These are phyloP conservation scores for Tenthredo notha DNA, from an alignment of 2,888 invertebrate species.

Conservation along the genomic window DNA sequence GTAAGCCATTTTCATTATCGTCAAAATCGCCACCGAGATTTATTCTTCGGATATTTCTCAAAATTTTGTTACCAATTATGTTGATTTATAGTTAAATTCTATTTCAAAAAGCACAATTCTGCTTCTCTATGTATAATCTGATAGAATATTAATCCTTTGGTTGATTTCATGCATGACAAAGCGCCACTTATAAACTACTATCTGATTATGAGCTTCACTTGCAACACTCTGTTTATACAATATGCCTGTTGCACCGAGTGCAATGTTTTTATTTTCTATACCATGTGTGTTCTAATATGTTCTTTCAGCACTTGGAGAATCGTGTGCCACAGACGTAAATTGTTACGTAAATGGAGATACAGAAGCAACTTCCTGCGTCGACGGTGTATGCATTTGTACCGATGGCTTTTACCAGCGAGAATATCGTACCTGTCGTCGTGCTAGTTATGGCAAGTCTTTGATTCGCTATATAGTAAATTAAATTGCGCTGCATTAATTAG, in stretches of 20 bases:
- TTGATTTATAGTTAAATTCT: not conserved
- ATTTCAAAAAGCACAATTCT: not conserved
- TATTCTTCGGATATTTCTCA: not conserved
- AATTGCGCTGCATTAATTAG: slow-evolving; percentile 19
- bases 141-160: not conserved
- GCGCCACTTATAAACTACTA: not conserved
- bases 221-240: not conserved
- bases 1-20: slow-evolving; percentile 58
- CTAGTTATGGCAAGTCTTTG: slow-evolving; percentile 60
- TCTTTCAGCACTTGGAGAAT: slow-evolving; percentile 63
- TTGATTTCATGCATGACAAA: not conserved
- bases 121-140: not conserved
- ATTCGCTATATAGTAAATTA: slow-evolving; percentile 15
- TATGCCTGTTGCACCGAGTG: not conserved
- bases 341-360: slow-evolving; percentile 69
- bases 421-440: slow-evolving; percentile 71
- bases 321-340: slow-evolving; percentile 66
- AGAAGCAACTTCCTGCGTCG: slow-evolving; percentile 65
- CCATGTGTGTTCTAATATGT: not conserved
- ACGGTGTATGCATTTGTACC: slow-evolving; percentile 67
- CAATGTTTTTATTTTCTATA: not conserved
- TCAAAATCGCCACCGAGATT: not conserved
- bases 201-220: not conserved
- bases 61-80: not conserved
- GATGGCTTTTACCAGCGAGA: slow-evolving; percentile 72